Evolutionary conservation across 2,888 invertebrate species (phyloP).

Genomic region (Polyommatus iphigenia): DNA sequence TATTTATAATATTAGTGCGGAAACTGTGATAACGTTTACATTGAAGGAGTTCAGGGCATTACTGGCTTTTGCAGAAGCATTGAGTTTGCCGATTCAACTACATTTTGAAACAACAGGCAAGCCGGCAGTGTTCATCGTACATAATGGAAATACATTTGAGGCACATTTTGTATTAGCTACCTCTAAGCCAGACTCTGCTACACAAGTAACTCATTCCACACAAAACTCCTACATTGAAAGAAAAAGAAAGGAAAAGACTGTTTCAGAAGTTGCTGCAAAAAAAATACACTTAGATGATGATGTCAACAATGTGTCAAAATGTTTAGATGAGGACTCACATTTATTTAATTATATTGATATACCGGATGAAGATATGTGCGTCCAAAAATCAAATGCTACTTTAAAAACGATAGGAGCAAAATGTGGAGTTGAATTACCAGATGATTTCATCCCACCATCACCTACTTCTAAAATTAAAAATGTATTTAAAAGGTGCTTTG

Average conservation of each 20-base stretch:
- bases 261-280: conserved; percentile 49
- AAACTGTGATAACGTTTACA: conserved; percentile 90
- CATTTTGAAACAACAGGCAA: conserved; percentile 89
- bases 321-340: conserved; percentile 73
- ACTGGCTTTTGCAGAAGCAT: conserved; percentile 87
- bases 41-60: conserved; percentile 91
- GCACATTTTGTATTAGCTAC: conserved; percentile 91
- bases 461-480: conserved; percentile 82
- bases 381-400: conserved; percentile 37
- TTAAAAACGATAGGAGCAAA: conserved; percentile 45
- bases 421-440: conserved; percentile 47
- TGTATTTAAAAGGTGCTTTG: conserved; percentile 87
- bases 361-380: conserved; percentile 52
- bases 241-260: conserved; percentile 56
- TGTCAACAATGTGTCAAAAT: conserved; percentile 59
- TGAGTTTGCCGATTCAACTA: conserved; percentile 84
- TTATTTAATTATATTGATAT: conserved; percentile 73
- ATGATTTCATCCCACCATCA: conserved; percentile 80
- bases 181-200: conserved; percentile 79
- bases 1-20: conserved; percentile 81
- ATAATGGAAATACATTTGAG: conserved; percentile 87
- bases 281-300: conserved; percentile 66
- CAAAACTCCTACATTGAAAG: conserved; percentile 58
- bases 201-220: conserved; percentile 57
- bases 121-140: conserved; percentile 87